phyloP scores from a whole-genome alignment of 1,140 invertebrate species.

The Babylonia areolata region DNA sequence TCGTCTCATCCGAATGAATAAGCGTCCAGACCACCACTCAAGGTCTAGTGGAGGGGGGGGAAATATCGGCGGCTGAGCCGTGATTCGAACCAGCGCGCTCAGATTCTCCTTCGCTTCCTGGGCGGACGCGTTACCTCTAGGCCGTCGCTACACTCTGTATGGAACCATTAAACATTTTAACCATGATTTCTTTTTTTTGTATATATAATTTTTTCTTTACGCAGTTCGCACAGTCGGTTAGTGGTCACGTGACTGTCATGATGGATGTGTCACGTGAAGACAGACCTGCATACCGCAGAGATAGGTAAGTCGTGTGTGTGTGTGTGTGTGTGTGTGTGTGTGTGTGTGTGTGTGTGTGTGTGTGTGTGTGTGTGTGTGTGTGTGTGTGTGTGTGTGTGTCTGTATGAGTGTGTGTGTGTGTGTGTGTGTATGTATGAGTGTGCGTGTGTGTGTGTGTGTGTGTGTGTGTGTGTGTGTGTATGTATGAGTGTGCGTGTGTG shows the following conservation, averaged over 20 bases:
- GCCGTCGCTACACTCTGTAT: too few relatives aligned
- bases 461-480: neutral
- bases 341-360: constrained; percentile 8
- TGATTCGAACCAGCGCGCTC: too few relatives aligned
- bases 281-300: constrained; percentile 48
- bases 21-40: too few relatives aligned
- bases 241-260: constrained; percentile 47
- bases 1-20: too few relatives aligned
- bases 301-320: constrained; percentile 43
- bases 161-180: too few relatives aligned
- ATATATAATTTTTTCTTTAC: too few relatives aligned
- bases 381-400: neutral
- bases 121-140: too few relatives aligned
- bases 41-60: too few relatives aligned
- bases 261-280: constrained; percentile 43
- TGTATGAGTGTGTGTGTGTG: neutral
- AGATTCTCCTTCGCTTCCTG: too few relatives aligned
- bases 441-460: neutral
- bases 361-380: neutral
- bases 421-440: neutral
- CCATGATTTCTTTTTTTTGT: too few relatives aligned
- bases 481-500: neutral
- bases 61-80: too few relatives aligned
- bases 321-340: constrained; percentile 7
- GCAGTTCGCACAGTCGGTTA: constrained; percentile 47